Base-by-base conservation (phyloP, 1,140 invertebrate species). In the Drosophila tropicalis region DNA sequence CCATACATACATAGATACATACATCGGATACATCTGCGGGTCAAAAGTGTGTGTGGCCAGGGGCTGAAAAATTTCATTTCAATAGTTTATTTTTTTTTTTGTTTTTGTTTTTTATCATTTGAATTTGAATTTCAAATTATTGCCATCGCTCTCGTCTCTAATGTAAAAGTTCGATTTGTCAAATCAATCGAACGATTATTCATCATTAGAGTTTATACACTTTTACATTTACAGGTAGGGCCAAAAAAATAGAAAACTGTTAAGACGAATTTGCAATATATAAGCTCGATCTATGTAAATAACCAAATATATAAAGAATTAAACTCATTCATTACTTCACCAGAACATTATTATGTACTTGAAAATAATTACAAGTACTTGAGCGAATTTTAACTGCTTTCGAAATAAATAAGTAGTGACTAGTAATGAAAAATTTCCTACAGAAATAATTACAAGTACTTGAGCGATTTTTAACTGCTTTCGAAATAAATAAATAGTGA, bases 41-140 rank as follows among this genome's bases (percentile, higher is more conserved):
- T 66, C 58, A 51, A 72, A 79, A 56, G 10, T 32, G 81, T 71
- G 76, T 62, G 54, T 58, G 81, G 80, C 62, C 13, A 58, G 57
- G 55, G 51, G 44, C 51, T 64, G 6, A 55, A 19, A 67, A 73
- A 81, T 73, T 81, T 73, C 66, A 80, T 67, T 70, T 65, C 64
- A 71, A 81, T 82, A 76, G 81, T 81, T 15, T 29, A 25, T 29
- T 29, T 29, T 29, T 29, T 29, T 25, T 1, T 25, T 25, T 25
- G 0, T 29, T 29, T 6, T 29, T 29, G 5, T 29, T 29, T 29
- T 44, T 44, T n/a, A 44, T 15, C 10, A 32, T 39, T 39, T 13
- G 12, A 56, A 56, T 56, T 85, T 84, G 77, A 84, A 84, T 70
- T 81, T 85, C 69, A 84, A 84, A 84, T 84, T 39, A 84, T 84